A percentile compares a stretch with the other conserved stretches of the same genome.
These are phyloP conservation scores for Bemisia tabaci DNA, from an alignment of 1,140 invertebrate genomes.

Conservation along the genomic window DNA sequence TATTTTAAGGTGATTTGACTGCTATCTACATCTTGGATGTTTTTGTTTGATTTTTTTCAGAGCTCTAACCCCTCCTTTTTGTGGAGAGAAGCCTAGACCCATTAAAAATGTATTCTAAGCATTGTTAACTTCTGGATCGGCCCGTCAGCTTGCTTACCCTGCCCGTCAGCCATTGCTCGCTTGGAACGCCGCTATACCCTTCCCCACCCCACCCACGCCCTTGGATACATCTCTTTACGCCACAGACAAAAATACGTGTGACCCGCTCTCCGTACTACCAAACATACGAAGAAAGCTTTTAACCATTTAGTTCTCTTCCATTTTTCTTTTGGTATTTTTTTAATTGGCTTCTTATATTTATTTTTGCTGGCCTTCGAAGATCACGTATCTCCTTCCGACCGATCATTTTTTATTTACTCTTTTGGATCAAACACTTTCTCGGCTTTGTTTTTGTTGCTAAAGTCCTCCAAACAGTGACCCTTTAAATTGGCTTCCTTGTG, in stretches of 20 bases:
- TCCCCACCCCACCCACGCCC: not conserved
- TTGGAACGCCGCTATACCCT: not conserved
- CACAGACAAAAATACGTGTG: not conserved
- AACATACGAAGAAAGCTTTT: not conserved
- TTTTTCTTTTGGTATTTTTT: not conserved
- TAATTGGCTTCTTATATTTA: not conserved
- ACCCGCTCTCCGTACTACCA: not conserved
- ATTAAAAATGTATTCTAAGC: too few species aligned
- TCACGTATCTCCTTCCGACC: not conserved
- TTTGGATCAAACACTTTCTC: not conserved
- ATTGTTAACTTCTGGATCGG: not conserved
- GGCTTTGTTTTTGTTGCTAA: not conserved
- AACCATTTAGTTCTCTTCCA: not conserved
- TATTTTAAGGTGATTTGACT: not conserved
- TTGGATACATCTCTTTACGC: not conserved
- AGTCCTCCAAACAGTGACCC: not conserved
- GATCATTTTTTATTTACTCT: not conserved
- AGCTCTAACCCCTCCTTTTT: not conserved
- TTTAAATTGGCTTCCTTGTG: not conserved
- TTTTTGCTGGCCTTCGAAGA: not conserved
- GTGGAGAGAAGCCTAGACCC: not conserved
- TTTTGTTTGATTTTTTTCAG: not conserved
- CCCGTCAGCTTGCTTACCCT: not conserved
- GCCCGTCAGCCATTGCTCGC: not conserved
- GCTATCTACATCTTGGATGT: not conserved